Evolutionary conservation across 2,888 invertebrate species (phyloP), one percentile per base, ranked within the genome.

Genomic region (Platycheirus albimanus): DNA sequence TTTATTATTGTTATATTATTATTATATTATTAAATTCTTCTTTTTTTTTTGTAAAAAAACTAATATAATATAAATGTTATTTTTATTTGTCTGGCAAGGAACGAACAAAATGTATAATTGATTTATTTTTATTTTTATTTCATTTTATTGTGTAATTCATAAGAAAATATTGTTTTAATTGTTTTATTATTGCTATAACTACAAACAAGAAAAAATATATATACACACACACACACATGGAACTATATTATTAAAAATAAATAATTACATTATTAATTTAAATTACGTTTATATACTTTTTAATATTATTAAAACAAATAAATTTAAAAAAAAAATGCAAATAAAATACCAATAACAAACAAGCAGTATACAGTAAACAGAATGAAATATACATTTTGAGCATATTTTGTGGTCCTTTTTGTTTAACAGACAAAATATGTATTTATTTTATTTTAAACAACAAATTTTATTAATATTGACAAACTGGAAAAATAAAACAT

Each of bases 91-190:
- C 66, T 33, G 51, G 36, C 33, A 36, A 61, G 20, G 43, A 43
- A 67, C 72, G 78, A 78, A 67, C 78, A 78, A 83, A 78, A 83
- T 67, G 56, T 72, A 78, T 63, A 78, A 81, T 71, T 77, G 72
- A 52, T 78, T 38, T 72, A 72, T 72, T 70, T 36, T 58, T 20
- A 47, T 79, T 61, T 81, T 83, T 78, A 56, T 74, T 78, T 74
- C 69, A 41, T 45, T 83, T 83, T 83, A 74, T 83, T 83, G 83
- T 78, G 78, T 83, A 78, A 83, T 83, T 83, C 78, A 78, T 83
- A 78, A 83, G 78, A 49, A 36, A 69, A 78, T 41, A 78, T 83
- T 83, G 78, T 83, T 78, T 83, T 78, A 78, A 78, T 78, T 78
- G 78, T 83, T 83, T 78, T 78, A 78, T 69, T 83, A 83, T 78